phyloP scores from a whole-genome alignment of 2,113 vertebrate species.

The Eurypyga helias region DNA sequence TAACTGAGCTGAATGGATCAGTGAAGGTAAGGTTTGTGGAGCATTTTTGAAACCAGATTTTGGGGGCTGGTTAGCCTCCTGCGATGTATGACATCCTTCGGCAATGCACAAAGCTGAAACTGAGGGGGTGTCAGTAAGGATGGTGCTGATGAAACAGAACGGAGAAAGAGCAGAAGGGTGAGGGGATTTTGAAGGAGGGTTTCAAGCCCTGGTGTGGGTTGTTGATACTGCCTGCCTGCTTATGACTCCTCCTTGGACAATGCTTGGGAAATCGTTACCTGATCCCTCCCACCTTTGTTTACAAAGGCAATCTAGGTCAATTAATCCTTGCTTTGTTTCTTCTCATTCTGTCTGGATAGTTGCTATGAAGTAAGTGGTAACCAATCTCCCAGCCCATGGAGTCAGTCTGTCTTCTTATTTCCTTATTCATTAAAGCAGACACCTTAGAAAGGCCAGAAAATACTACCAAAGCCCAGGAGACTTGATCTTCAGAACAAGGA shows the following conservation, averaged over 20 bases:
- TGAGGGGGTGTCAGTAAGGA: neutral
- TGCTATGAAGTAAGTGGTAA: conserved; percentile 72
- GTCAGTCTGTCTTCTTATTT: conserved; percentile 64
- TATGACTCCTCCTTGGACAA: conserved; percentile 29
- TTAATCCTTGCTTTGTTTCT: conserved; percentile 71
- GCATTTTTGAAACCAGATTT: neutral
- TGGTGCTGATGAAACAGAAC: neutral
- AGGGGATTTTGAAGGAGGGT: neutral
- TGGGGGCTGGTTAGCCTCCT: neutral
- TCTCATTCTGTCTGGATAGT: conserved; percentile 58
- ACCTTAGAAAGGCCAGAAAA: conserved; percentile 74
- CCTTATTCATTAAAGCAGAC: conserved; percentile 66
- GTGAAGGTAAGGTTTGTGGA: neutral
- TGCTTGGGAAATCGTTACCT: conserved; percentile 71
- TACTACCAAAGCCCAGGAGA: conserved; percentile 62
- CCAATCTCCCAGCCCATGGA: conserved; percentile 53
- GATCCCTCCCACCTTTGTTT: conserved; percentile 70
- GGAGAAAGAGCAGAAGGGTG: neutral
- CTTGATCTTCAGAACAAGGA: conserved; percentile 55
- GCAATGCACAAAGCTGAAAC: neutral
- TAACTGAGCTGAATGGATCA: neutral
- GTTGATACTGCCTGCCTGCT: conserved; percentile 33
- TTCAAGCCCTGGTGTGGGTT: neutral
- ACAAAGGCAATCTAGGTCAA: conserved; percentile 48
- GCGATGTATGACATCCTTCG: neutral